Base-by-base conservation (phyloP, 2,888 invertebrate genomes). In the Trichogramma dendrolimi region DNA sequence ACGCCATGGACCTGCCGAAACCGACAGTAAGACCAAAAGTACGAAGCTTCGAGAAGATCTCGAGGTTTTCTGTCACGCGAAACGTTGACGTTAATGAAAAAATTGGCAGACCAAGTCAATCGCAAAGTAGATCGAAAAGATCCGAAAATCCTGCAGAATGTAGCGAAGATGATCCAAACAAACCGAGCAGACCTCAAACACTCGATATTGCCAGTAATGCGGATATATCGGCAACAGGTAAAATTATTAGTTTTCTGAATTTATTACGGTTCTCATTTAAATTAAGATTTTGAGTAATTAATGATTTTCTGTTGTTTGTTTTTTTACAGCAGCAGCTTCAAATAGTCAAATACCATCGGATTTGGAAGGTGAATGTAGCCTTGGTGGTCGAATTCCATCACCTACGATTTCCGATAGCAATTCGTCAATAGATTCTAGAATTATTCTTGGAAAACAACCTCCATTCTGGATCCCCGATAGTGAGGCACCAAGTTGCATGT, bases 381-480 rank as follows among this genome's bases (percentile, higher is more conserved):
- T 72, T 47, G 71, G 72, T 41, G 69, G 67, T 14, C 70, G 71
- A 43, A 74, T 71, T 64, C 71, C 73, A 47, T 74, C 75, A 4
- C 76, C 75, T 6, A 76, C 76, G 64, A 67, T 71, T 11, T 73
- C 75, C 4, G 77, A 79, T 55, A 27, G 27, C 27, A 78, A 73
- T 67, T 75, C 76, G 27, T 72, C 77, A 40, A 69, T 75, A 58
- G 76, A 76, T 64, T 72, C 74, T 52, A 79, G 79, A 65, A 78
- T 78, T 10, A 75, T 81, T 66, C 77, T 92, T 59, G 92, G 92
- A 1, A 87, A 87, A 73, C 84, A 88, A 60, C 88, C 90, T 10
- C 94, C 94, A 0, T 85, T 88, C 71, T 94, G 94, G 94, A 87
- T 94, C 57, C 93, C 93, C 0, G 94, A 95, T 77, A 83, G 86